These are phyloP conservation scores for Urechis unicinctus DNA, from an alignment of 2,888 invertebrate genomes.

Conservation along the genomic window DNA sequence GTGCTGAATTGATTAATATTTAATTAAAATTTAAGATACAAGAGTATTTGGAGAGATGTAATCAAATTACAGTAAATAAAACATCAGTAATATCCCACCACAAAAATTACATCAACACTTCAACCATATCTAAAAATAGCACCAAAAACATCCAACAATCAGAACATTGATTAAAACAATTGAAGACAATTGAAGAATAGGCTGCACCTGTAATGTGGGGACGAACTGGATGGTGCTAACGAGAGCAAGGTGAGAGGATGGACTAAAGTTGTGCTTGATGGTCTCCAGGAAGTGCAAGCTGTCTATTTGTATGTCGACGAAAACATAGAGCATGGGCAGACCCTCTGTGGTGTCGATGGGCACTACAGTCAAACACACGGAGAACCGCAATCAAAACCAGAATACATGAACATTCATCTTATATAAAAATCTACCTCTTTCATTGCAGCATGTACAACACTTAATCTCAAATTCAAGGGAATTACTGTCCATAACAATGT, in stretches of 20 bases:
- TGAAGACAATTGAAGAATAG: no score
- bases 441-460: no score
- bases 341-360: constrained; percentile 53
- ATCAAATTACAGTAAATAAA: neutral
- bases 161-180: neutral
- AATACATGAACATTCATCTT: no score
- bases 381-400: neutral
- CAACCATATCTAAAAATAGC: no score
- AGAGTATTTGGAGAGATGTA: no score
- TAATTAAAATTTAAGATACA: no score
- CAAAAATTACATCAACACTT: constrained; percentile 1
- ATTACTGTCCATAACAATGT: no score
- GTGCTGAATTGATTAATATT: no score
- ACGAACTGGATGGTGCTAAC: constrained; percentile 98
- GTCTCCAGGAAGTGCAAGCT: constrained; percentile 86
- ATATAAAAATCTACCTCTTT: no score
- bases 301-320: constrained; percentile 97
- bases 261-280: constrained; percentile 59
- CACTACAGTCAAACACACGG: constrained; percentile 32
- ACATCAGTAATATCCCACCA: neutral
- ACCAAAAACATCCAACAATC: neutral
- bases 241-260: constrained; percentile 62
- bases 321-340: constrained; percentile 90
- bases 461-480: no score
- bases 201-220: constrained; percentile 74